Percentiles rank a stretch among this genome's conserved stretches.
These are phyloP conservation scores for Sclerurus mexicanus DNA, from an alignment of 2,113 vertebrate genomes.

Conservation along the genomic window DNA sequence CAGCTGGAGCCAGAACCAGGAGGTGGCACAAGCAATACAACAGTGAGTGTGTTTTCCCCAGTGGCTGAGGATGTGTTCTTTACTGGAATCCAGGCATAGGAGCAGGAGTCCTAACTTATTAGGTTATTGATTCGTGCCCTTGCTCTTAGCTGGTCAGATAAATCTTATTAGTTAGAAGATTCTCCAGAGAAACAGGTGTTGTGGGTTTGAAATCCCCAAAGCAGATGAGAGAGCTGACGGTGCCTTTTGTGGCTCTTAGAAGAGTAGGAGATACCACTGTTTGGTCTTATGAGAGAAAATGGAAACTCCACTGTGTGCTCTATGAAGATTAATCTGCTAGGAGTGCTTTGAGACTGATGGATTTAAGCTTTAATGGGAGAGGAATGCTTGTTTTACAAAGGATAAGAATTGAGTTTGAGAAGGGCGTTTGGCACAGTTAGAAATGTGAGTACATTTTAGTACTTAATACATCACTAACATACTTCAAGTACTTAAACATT, in stretches of 20 bases:
- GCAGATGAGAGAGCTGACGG: neutral
- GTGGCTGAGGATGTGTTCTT: neutral
- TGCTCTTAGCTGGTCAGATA: neutral
- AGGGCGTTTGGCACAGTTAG: neutral
- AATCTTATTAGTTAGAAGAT: neutral
- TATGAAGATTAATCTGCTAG: neutral
- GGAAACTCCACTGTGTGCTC: neutral
- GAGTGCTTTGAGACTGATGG: neutral
- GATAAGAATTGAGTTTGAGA: neutral
- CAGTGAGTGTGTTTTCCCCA: neutral
- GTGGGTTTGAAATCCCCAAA: neutral
- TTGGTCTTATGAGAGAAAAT: neutral
- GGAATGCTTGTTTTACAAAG: neutral
- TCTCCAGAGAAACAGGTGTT: neutral
- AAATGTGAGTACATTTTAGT: neutral
- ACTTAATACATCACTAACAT: neutral
- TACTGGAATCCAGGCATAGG: neutral
- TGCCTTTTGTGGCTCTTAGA: neutral
- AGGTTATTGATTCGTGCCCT: neutral
- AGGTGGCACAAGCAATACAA: neutral
- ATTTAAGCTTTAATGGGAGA: neutral
- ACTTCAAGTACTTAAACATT: neutral
- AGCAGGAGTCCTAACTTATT: neutral
- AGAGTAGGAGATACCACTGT: neutral
- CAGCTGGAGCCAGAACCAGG: neutral